Evolutionary conservation across 2,113 vertebrate genomes (phyloP).

Genomic region (Balaeniceps rex): DNA sequence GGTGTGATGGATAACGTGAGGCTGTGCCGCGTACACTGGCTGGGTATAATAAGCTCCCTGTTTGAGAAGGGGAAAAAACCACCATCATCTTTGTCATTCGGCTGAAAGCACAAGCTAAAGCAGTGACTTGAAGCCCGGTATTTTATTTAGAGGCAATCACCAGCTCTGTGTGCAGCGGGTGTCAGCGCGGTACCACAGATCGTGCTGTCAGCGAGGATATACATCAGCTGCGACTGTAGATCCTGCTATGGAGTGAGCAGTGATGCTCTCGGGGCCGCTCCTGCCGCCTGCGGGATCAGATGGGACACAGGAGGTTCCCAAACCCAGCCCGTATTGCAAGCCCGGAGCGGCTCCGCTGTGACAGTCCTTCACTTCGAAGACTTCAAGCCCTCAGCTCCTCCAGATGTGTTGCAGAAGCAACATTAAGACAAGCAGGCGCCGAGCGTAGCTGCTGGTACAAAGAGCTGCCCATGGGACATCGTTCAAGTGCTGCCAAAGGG

Average conservation of each 20-base stretch:
- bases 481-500: rapidly evolving
- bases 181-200: neutral
- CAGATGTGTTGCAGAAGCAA: neutral
- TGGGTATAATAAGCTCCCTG: slow-evolving; percentile 99
- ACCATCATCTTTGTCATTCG: neutral
- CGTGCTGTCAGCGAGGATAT: neutral
- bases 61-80: neutral
- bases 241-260: neutral
- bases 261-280: neutral
- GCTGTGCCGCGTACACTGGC: slow-evolving; percentile 96
- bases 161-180: neutral
- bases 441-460: neutral
- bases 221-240: neutral
- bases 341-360: rapidly evolving
- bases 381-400: neutral
- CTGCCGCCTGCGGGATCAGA: too few relatives aligned
- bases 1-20: slow-evolving; percentile 99
- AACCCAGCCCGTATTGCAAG: neutral
- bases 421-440: neutral
- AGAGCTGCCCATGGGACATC: neutral
- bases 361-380: neutral
- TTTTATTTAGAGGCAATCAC: neutral
- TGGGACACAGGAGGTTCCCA: neutral
- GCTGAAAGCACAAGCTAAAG: neutral
- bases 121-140: neutral